Evolutionary conservation across 2,797 vertebrate genomes (phyloP).

Genomic region (Coranthus polyacanthus): DNA sequence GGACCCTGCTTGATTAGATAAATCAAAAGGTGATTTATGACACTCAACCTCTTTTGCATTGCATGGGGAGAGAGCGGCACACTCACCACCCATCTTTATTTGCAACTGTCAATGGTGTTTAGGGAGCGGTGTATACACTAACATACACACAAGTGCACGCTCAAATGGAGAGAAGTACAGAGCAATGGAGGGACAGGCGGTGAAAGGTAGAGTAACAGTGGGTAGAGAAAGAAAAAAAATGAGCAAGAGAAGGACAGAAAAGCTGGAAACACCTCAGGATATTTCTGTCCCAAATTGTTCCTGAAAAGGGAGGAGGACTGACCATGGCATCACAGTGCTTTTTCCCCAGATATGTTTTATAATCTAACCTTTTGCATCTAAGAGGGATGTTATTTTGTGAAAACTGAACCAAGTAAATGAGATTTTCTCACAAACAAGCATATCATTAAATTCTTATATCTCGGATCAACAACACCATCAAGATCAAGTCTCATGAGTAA

Average conservation of each 20-base stretch:
- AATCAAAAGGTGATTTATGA: constrained; percentile 92
- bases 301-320: constrained; percentile 57
- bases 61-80: constrained; percentile 74
- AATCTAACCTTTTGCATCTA: constrained; percentile 62
- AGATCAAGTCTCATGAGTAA: constrained; percentile 16
- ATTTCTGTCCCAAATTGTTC: constrained; percentile 66
- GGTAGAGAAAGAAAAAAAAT: constrained; percentile 28
- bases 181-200: constrained; percentile 29
- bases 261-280: constrained; percentile 69
- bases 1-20: constrained; percentile 90
- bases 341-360: constrained; percentile 58
- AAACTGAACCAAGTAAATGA: constrained; percentile 56
- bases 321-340: constrained; percentile 46
- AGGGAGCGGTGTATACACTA: constrained; percentile 60
- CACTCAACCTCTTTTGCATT: constrained; percentile 86
- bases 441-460: constrained; percentile 51
- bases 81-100: constrained; percentile 89
- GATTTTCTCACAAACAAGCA: constrained; percentile 64
- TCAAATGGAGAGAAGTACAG: constrained; percentile 52
- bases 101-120: constrained; percentile 86
- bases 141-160: constrained; percentile 47
- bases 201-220: constrained; percentile 22
- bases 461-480: constrained; percentile 37
- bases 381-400: constrained; percentile 54
- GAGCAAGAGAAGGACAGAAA: constrained; percentile 25